Percentiles rank a stretch among this genome's conserved stretches.
Evolutionary conservation across 2,797 vertebrate species (phyloP).

Genomic region (Rhadinocentrus ornatus): DNA sequence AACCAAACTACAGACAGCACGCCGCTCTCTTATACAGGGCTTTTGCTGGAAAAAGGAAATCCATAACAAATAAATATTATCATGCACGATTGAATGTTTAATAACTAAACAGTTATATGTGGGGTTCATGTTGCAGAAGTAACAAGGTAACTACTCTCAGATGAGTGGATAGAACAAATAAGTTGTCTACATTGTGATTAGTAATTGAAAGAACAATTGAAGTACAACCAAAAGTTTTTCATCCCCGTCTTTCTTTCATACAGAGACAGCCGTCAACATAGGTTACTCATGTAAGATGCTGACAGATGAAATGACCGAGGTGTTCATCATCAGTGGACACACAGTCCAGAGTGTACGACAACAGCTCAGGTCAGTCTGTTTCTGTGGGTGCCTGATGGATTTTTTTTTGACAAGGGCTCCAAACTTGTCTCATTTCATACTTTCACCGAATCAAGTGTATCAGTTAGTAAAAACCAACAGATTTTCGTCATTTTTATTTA

Average conservation of each 20-base stretch:
- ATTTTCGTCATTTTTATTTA: no score
- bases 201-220: background rate
- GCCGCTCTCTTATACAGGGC: background rate
- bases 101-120: background rate
- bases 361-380: slow-evolving; percentile 84
- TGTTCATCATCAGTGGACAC: slow-evolving; percentile 90
- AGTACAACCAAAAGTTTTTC: background rate
- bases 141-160: background rate
- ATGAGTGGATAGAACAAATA: background rate
- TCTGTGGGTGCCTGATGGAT: background rate
- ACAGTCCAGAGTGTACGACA: slow-evolving; percentile 92
- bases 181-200: background rate
- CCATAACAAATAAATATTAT: background rate
- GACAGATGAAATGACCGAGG: slow-evolving; percentile 91
- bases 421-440: background rate
- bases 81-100: background rate
- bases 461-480: background rate
- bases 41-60: background rate
- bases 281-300: slow-evolving; percentile 98
- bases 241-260: slow-evolving; percentile 6
- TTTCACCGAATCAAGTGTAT: background rate
- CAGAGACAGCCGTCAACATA: slow-evolving; percentile 95
- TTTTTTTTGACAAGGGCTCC: background rate
- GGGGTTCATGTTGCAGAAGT: background rate
- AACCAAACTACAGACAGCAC: no score